Base-by-base conservation (phyloP, 1,140 invertebrate species). In the Pseudomyrmex cubaensis region DNA sequence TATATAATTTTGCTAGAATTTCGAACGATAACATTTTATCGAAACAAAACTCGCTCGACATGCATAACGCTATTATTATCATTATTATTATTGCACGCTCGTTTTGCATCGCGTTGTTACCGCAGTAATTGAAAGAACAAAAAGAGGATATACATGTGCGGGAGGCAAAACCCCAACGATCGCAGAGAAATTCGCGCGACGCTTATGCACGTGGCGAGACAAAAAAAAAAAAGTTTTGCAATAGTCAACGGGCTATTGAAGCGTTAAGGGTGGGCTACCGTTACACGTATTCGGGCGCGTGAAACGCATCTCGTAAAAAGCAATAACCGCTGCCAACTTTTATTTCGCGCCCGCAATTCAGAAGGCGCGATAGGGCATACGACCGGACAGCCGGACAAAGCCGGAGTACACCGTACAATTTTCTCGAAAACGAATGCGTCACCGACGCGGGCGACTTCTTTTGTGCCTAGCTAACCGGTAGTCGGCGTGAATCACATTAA, bases 401-500 rank as follows among this genome's bases (percentile, higher is more conserved):
- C 76, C 35, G 22, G 82, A 67, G 64, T 48, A 67, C 69, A 75
- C 57, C 61, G 66, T 74, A 85, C 62, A 83, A 88, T 88, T 75
- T 88, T 69, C 78, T 76, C 61, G 74, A 85, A 35, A 83, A 82
- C 50, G 67, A 76, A 78, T 63, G 59, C 74, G 69, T 64, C 54
- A 67, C 5, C 63, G 44, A 17, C 75, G 75, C 69, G 50, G 57
- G 74, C 54, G 70, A 63, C 56, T 84, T 59, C 86, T 82, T 88
- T 88, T 85, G 84, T 88, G 70, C 35, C 83, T 67, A 86, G 85
- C 72, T 78, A 83, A 83, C 78, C 84, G 66, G 66, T 72, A 80
- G 54, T 46, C 76, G 66, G 76, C 76, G 86, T 88, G 84, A 88
- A 88, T 88, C 67, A 88, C 86, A 88, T 88, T 88, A 88, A 83